Conservation (phyloP, 2,888 invertebrate genomes). For the Drosophila merina region DNA sequence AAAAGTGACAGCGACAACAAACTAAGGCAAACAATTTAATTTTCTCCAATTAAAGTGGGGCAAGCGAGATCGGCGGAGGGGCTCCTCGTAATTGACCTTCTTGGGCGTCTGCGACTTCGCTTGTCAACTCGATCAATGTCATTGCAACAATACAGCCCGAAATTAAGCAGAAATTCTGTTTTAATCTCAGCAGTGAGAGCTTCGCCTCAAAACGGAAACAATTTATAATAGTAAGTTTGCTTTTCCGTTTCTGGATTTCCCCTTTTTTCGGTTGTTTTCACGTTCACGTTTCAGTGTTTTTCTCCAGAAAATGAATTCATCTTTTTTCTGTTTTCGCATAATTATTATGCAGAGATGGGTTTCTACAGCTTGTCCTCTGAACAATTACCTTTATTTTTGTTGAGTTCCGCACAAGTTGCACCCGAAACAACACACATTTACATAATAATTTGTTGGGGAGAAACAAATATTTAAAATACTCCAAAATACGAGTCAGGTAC, state of each 20-base stretch:
- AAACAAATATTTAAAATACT: slow-evolving; percentile 39
- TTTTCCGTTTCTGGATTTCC: slow-evolving; percentile 3
- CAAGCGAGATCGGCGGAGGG: slow-evolving; percentile 1
- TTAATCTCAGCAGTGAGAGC: neutral
- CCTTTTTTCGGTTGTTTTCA: slow-evolving; percentile 1
- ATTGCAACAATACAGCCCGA: neutral
- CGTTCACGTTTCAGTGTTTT: slow-evolving; percentile 33
- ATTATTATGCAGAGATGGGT: slow-evolving; percentile 68
- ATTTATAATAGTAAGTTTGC: slow-evolving; percentile 31
- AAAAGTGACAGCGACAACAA: slow-evolving; percentile 37
- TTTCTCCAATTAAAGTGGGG: slow-evolving; percentile 52
- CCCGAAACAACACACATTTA: slow-evolving; percentile 26
- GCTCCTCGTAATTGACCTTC: slow-evolving; percentile 22
- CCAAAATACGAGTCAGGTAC: slow-evolving; percentile 17
- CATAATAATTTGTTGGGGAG: slow-evolving; percentile 21
- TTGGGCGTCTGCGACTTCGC: slow-evolving; percentile 3
- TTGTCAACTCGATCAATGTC: slow-evolving; percentile 25
- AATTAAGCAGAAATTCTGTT: neutral
- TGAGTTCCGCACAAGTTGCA: slow-evolving; percentile 42
- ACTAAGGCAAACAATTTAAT: slow-evolving; percentile 56
- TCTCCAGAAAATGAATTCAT: slow-evolving; percentile 69
- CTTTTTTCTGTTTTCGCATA: slow-evolving; percentile 65
- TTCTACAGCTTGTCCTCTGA: slow-evolving; percentile 32
- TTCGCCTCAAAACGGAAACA: slow-evolving; percentile 26
- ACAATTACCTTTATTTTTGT: slow-evolving; percentile 65